Percentiles rank a stretch among this genome's conserved stretches.
phyloP scores from a whole-genome alignment of 2,797 vertebrate genomes.

The Astyanax mexicanus region DNA sequence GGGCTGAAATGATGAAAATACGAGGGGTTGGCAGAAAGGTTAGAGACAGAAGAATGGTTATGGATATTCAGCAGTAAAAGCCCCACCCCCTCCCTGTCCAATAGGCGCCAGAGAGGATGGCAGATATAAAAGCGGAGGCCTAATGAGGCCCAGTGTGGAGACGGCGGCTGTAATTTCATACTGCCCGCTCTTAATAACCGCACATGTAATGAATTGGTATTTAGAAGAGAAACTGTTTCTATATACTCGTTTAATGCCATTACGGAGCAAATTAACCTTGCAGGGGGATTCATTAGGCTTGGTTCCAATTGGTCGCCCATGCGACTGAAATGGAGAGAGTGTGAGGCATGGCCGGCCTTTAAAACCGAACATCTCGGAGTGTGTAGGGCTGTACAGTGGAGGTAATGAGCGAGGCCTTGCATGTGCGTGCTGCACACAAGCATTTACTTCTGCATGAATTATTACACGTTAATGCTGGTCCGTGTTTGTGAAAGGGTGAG shows the following conservation, averaged over 20 bases:
- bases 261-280: constrained; percentile 99
- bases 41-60: constrained; percentile 75
- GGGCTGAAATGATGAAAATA: constrained; percentile 60
- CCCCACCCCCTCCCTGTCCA: constrained; percentile 76
- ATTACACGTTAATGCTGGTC: background rate
- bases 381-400: constrained; percentile 53
- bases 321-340: constrained; percentile 86
- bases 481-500: background rate
- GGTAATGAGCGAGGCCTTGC: constrained; percentile 27
- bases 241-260: constrained; percentile 98
- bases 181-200: constrained; percentile 94
- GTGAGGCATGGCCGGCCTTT: constrained; percentile 83
- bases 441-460: background rate
- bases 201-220: constrained; percentile 99
- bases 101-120: constrained; percentile 78
- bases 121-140: constrained; percentile 71
- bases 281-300: constrained; percentile 98
- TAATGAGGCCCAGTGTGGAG: constrained; percentile 88
- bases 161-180: constrained; percentile 96
- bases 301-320: constrained; percentile 95
- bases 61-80: constrained; percentile 81
- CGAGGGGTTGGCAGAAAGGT: constrained; percentile 57
- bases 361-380: constrained; percentile 71
- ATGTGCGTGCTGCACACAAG: constrained; percentile 9
- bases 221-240: constrained; percentile 94